phyloP scores from a whole-genome alignment of 2,797 vertebrate genomes.

The Galagoides demidoff region DNA sequence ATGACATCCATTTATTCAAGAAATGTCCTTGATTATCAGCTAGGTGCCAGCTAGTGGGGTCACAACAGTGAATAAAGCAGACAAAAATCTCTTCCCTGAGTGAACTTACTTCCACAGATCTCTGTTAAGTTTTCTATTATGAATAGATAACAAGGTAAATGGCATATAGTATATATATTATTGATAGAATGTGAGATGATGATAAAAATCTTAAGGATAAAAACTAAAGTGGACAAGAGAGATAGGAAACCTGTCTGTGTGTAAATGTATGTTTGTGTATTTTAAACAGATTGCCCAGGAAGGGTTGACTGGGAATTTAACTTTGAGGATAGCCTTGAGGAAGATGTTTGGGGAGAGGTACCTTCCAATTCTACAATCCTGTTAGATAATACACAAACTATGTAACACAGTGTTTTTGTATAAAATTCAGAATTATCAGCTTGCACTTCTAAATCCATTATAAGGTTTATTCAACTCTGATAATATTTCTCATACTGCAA shows the following conservation, averaged over 20 bases:
- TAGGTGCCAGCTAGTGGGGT: too few species aligned
- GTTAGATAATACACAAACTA: background rate
- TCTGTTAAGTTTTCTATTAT: background rate
- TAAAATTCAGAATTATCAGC: background rate
- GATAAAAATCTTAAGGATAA: background rate
- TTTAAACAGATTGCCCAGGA: background rate
- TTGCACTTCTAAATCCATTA: background rate
- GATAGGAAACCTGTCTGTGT: background rate
- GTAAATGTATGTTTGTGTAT: background rate
- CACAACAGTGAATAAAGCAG: background rate
- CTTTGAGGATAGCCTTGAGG: background rate
- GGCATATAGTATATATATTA: too few species aligned
- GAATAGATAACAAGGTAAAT: background rate
- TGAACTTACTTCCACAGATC: background rate
- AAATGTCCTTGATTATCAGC: background rate
- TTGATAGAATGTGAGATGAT: background rate
- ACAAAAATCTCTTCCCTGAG: background rate
- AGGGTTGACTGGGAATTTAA: background rate
- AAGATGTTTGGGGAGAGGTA: background rate
- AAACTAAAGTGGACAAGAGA: background rate
- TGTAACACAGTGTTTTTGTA: background rate
- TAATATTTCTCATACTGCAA: background rate
- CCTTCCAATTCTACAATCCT: background rate
- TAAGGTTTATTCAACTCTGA: background rate
- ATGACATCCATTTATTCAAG: background rate